phyloP scores from a whole-genome alignment of 2,113 vertebrate genomes.

The Mus pahari region DNA sequence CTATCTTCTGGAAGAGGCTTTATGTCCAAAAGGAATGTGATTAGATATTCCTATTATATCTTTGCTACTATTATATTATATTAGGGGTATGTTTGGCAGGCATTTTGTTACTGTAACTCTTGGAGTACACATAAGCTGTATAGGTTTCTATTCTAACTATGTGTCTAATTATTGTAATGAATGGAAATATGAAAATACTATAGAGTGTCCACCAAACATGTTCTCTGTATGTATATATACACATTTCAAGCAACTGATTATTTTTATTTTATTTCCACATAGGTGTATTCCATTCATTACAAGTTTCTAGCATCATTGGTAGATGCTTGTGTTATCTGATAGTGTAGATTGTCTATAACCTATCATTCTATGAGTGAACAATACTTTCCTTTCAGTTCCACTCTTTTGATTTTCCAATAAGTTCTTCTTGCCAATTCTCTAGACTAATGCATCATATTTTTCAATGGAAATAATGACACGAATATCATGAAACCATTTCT shows the following conservation, averaged over 20 bases:
- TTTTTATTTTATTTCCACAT: neutral
- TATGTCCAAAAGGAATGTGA: neutral
- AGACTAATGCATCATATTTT: neutral
- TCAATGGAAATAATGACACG: neutral
- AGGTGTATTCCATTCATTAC: rapidly evolving
- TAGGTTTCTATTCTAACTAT: neutral
- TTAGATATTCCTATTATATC: neutral
- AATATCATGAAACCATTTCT: neutral
- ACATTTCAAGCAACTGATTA: neutral
- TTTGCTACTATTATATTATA: neutral
- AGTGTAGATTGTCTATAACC: neutral
- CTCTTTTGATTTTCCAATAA: neutral
- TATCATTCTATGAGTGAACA: neutral
- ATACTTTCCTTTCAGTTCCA: neutral
- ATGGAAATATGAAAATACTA: too few species aligned
- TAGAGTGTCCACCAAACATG: too few species aligned
- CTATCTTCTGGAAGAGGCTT: neutral
- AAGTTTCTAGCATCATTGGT: neutral
- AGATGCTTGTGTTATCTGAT: neutral
- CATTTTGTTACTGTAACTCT: neutral
- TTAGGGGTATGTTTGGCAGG: neutral
- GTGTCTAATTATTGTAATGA: neutral
- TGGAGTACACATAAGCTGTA: neutral
- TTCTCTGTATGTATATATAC: neutral
- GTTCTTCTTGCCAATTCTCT: neutral